Evolutionary conservation across 2,888 invertebrate species (phyloP).

Genomic region (Emesis russula): DNA sequence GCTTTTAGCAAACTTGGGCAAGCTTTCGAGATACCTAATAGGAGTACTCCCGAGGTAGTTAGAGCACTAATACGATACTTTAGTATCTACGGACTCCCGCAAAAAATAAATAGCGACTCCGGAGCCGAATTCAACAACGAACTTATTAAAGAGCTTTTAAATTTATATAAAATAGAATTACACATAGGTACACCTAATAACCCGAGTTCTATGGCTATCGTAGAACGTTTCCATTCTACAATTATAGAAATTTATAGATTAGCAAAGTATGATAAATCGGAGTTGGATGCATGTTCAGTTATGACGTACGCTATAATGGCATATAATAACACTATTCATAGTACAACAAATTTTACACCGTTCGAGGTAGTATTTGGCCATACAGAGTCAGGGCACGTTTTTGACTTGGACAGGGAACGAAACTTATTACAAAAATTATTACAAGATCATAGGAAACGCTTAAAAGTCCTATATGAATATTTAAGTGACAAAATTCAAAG

Average conservation of each 20-base stretch:
- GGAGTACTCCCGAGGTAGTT: constrained; percentile 64
- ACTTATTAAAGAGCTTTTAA: not conserved
- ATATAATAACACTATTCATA: no score
- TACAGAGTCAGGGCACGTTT: no score
- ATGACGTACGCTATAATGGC: no score
- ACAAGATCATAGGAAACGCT: no score
- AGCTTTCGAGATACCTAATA: constrained; percentile 55
- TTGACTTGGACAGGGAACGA: no score
- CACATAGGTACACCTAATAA: constrained; percentile 83
- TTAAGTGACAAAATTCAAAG: no score
- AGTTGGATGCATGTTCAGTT: constrained; percentile 30
- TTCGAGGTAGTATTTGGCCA: no score
- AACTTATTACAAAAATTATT: no score
- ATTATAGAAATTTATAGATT: constrained; percentile 35
- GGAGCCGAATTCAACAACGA: constrained; percentile 88
- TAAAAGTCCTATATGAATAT: no score
- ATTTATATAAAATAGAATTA: constrained; percentile 82
- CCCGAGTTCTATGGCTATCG: constrained; percentile 80
- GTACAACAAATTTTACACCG: no score
- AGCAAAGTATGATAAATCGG: not conserved
- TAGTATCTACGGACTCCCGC: constrained; percentile 75
- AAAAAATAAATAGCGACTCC: constrained; percentile 82
- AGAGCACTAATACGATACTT: constrained; percentile 72
- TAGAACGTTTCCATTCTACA: constrained; percentile 85
- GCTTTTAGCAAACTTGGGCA: constrained; percentile 81